These are phyloP conservation scores for Phasia obesa DNA, from an alignment of 2,888 invertebrate genomes.

Conservation along the genomic window DNA sequence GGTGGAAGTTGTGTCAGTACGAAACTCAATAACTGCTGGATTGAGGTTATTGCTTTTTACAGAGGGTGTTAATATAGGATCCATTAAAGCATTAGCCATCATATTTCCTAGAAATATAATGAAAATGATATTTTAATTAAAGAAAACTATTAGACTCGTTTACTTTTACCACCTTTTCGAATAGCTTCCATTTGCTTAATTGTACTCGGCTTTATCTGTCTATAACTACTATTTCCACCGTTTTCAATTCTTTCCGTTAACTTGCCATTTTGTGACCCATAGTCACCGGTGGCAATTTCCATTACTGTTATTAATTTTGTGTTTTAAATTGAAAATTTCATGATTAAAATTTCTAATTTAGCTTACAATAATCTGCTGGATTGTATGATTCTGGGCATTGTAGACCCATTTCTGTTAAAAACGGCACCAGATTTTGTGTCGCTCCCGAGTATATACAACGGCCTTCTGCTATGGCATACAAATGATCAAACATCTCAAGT, in stretches of 20 bases:
- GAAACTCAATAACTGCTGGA: neutral
- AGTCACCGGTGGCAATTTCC: constrained; percentile 91
- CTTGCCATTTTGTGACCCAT: constrained; percentile 85
- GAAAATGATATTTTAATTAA: neutral
- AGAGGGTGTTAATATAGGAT: constrained; percentile 77
- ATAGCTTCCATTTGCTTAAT: constrained; percentile 80
- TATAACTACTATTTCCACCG: constrained; percentile 85
- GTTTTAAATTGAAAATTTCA: no score
- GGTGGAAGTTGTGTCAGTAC: neutral
- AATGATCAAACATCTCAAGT: constrained; percentile 93
- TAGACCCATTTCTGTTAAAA: constrained; percentile 87
- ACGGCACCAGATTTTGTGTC: constrained; percentile 89
- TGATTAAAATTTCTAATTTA: neutral
- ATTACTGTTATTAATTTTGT: constrained; percentile 85
- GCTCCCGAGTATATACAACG: constrained; percentile 91
- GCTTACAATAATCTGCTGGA: constrained; percentile 94
- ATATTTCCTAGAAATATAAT: constrained; percentile 82
- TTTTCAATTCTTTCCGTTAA: constrained; percentile 86
- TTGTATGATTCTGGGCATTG: constrained; percentile 94
- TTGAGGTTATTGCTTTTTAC: constrained; percentile 52
- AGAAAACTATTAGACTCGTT: no score
- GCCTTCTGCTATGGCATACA: constrained; percentile 92
- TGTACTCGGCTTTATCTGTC: constrained; percentile 81
- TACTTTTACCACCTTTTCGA: constrained; percentile 81
- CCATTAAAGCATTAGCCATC: constrained; percentile 83